Conservation (phyloP, 1,140 invertebrate genomes). For the Aphidius ervi region DNA sequence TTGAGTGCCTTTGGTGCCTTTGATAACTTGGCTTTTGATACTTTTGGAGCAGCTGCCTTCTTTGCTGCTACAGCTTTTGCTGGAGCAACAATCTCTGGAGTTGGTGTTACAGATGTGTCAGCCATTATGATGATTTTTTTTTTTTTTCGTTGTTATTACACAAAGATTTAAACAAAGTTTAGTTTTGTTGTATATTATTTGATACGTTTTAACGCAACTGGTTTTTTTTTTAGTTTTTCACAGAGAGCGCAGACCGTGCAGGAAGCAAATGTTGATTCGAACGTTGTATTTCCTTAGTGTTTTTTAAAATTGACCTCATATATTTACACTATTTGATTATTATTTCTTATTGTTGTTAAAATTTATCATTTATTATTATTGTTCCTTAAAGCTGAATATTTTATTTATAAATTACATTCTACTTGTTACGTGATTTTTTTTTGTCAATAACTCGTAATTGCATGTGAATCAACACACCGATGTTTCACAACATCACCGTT, state of each 20-base stretch:
- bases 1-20: conserved; percentile 31
- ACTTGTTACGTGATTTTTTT: no score
- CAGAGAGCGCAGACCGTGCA: background rate
- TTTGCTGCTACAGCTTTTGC: conserved; percentile 8
- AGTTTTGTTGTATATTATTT: background rate
- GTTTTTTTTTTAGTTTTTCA: background rate
- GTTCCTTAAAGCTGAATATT: no score
- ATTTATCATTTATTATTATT: no score
- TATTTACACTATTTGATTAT: no score
- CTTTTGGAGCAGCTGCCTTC: conserved; percentile 15
- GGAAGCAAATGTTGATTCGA: background rate
- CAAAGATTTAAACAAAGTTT: background rate
- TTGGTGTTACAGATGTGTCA: background rate
- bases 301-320: no score
- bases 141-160: no score
- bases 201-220: background rate
- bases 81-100: background rate
- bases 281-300: no score
- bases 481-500: no score
- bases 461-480: no score
- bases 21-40: conserved; percentile 41
- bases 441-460: no score
- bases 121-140: background rate
- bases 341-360: no score
- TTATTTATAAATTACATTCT: no score